Evolutionary conservation across 2,113 vertebrate species (phyloP).

Genomic region (Erythrocebus patas): DNA sequence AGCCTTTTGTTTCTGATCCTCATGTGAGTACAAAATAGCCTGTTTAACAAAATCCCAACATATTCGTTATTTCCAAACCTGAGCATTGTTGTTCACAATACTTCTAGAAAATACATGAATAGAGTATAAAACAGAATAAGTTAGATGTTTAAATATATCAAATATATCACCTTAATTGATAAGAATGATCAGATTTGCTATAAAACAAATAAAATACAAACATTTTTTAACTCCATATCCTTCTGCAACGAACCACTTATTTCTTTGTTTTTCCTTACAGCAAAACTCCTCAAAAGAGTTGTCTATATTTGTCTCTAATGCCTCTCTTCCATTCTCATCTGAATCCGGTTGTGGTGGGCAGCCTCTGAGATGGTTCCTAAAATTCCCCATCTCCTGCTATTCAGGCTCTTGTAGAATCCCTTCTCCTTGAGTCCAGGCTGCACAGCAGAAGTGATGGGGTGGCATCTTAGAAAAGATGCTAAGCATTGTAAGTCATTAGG

Average conservation of each 20-base stretch:
- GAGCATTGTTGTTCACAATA: background rate
- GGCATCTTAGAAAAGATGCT: background rate
- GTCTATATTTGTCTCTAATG: background rate
- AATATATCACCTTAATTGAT: background rate
- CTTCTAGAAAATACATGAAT: background rate
- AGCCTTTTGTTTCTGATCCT: background rate
- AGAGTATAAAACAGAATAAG: background rate
- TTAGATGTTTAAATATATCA: background rate
- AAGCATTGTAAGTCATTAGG: background rate
- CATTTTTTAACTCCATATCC: background rate
- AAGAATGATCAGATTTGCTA: background rate
- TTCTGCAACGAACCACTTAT: background rate
- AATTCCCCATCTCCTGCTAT: background rate
- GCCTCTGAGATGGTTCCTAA: background rate
- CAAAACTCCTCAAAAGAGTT: background rate
- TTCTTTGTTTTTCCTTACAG: conserved; percentile 12
- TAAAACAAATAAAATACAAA: conserved; percentile 13
- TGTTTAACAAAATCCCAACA: background rate
- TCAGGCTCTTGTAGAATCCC: too few species aligned
- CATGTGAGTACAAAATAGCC: background rate
- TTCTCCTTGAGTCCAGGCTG: background rate
- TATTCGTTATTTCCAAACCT: background rate
- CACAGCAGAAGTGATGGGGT: background rate
- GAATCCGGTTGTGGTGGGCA: background rate
- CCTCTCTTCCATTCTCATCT: background rate